phyloP scores from a whole-genome alignment of 1,140 invertebrate species.

The Drosophila melanogaster region Release_6_plus_ISO1_MT NT_037436.4:11777001-11777500 shows the following conservation, averaged over 20 bases:
- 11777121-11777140: slow-evolving; percentile 42
- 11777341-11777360: slow-evolving; percentile 54
- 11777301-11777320: slow-evolving; percentile 42
- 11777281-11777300: neutral
- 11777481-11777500: slow-evolving; percentile 72
- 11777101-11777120: slow-evolving; percentile 79
- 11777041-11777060: slow-evolving; percentile 59
- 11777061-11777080: slow-evolving; percentile 71
- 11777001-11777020: slow-evolving; percentile 44
- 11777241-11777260: slow-evolving; percentile 61
- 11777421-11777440: slow-evolving; percentile 56
- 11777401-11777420: slow-evolving; percentile 84
- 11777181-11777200: slow-evolving; percentile 62
- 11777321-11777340: slow-evolving; percentile 45
- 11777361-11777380: slow-evolving; percentile 62
- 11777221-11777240: slow-evolving; percentile 67
- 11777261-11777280: neutral
- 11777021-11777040: slow-evolving; percentile 24
- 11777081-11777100: slow-evolving; percentile 46
- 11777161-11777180: slow-evolving; percentile 49
- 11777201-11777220: slow-evolving; percentile 40
- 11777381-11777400: slow-evolving; percentile 84
- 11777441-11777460: slow-evolving; percentile 27
- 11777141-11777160: slow-evolving; percentile 44
- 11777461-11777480: slow-evolving; percentile 44